Evolutionary conservation across 2,113 vertebrate genomes (phyloP), one percentile per base, ranked within the genome.

Genomic region (Tiliqua scincoides): DNA sequence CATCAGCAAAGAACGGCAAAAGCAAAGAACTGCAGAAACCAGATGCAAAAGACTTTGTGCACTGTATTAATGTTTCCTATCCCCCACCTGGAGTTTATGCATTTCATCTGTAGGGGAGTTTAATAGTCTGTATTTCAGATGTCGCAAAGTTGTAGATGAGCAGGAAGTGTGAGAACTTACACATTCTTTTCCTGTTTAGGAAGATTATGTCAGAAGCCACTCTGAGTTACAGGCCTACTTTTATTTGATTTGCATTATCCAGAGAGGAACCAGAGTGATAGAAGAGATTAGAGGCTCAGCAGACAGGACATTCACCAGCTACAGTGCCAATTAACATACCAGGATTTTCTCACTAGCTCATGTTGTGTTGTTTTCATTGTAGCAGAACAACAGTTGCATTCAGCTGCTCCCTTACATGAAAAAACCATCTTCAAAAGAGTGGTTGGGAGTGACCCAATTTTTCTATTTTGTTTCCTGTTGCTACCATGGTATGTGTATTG

Each of bases 391-490:
- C 91, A 92, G 87, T 94, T 91, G 89, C 88, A 61, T 91, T 94
- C 94, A 95, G 92, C 93, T 94, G 93, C 90, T 94, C 85, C 61
- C 90, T 94, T 94, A 89, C 86, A 88, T 87, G 92, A 91, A 92
- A 94, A 94, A 93, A 90, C 79, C 37, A 82, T 93, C 91, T 91
- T 95, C 91, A 95, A 89, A 93, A 93, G 92, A 87, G 84, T 87
- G 88, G 83, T 94, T 93, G 89, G 93, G 87, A 27, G 0, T 89
- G 90, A 94, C 90, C 92, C 89, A 82, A 12, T 90, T 92, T 93
- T 62, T 89, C 71, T 67, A 40, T 93, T 93, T 94, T 94, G 83
- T 93, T 94, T 93, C 90, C 89, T 85, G 82, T 91, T 94, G 91
- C 83, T 93, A 92, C 92, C 92, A 93, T 91, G 92, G 84, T 89